A percentile compares a stretch with the other conserved stretches of the same genome.
Evolutionary conservation across 2,797 vertebrate species (phyloP).

Genomic region (Pseudocheirus occidentalis): DNA sequence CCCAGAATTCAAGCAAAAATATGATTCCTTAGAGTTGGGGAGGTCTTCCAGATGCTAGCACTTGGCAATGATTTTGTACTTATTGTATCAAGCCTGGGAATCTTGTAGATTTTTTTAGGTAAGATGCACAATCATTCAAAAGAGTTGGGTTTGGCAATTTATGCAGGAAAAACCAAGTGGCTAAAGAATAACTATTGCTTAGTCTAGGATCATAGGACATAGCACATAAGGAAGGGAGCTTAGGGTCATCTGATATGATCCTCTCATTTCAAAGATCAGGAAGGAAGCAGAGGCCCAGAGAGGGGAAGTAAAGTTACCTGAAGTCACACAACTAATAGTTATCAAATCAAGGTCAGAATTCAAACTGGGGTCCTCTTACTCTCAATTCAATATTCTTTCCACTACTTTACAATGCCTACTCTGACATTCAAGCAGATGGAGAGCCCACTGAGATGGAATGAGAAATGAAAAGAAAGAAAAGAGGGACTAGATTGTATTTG

Average conservation of each 20-base stretch:
- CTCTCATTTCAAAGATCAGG: not conserved
- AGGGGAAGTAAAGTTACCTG: conserved; percentile 67
- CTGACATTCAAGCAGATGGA: not conserved
- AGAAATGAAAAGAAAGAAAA: not conserved
- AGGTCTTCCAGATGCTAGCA: not conserved
- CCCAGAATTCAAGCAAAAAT: not conserved
- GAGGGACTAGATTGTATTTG: not conserved
- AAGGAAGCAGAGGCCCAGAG: conserved; percentile 74
- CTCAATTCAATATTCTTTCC: not conserved
- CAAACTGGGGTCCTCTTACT: conserved; percentile 12
- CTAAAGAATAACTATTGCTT: not conserved
- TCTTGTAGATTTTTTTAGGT: not conserved
- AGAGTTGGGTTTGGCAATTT: not conserved
- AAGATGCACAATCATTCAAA: not conserved
- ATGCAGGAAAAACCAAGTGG: not conserved
- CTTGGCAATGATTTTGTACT: not conserved
- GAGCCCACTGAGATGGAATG: not conserved
- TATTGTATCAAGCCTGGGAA: not conserved
- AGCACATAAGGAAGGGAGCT: not conserved
- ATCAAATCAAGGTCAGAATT: not conserved
- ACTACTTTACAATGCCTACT: not conserved
- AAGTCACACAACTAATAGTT: conserved; percentile 54
- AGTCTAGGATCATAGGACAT: not conserved
- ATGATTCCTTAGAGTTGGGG: not conserved
- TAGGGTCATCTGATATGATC: not conserved